Conservation (phyloP, 2,888 invertebrate genomes). For the Minunthozetes semirufus region DNA sequence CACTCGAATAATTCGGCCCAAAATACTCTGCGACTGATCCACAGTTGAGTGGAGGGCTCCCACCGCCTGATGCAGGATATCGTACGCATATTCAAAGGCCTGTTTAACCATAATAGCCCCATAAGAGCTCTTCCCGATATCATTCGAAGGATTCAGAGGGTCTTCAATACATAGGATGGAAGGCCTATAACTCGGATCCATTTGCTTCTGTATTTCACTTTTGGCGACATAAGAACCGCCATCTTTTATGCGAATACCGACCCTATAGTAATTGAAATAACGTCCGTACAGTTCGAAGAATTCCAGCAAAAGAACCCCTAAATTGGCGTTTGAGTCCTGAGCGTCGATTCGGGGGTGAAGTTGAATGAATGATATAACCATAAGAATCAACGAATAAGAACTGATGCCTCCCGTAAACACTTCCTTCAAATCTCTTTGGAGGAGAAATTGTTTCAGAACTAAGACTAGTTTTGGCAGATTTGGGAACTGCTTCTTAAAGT, state of each 20-base stretch:
- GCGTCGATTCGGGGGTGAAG: constrained; percentile 78
- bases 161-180: constrained; percentile 95
- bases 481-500: constrained; percentile 78
- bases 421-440: constrained; percentile 96
- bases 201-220: constrained; percentile 76
- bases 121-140: constrained; percentile 95
- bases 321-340: constrained; percentile 58
- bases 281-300: constrained; percentile 96
- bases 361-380: constrained; percentile 95
- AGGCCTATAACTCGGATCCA: constrained; percentile 84
- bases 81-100: constrained; percentile 93
- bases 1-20: constrained; percentile 84
- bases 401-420: constrained; percentile 99
- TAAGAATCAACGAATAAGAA: constrained; percentile 94
- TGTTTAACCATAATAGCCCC: constrained; percentile 82
- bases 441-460: constrained; percentile 95
- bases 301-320: constrained; percentile 89
- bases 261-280: constrained; percentile 60
- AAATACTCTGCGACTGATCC: constrained; percentile 55
- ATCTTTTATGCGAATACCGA: constrained; percentile 80
- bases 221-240: constrained; percentile 90
- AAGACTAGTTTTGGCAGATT: constrained; percentile 87
- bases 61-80: constrained; percentile 44
- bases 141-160: constrained; percentile 77
- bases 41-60: constrained; percentile 41